phyloP scores from a whole-genome alignment of 2,797 vertebrate species.

The Hypotaenidia philippensis region DNA sequence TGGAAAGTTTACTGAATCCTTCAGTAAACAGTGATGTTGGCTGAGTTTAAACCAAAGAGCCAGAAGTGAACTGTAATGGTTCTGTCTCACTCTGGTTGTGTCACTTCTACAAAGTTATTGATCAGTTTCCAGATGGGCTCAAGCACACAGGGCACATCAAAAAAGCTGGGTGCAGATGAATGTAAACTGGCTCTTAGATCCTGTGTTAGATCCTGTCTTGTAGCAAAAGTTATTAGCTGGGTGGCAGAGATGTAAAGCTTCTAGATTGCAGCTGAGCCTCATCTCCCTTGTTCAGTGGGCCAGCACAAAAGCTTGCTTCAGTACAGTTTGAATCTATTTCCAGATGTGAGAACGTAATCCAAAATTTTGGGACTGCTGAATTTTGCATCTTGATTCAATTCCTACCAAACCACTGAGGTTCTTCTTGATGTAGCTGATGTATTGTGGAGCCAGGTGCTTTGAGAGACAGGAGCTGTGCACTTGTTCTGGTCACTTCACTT shows the following conservation, averaged over 20 bases:
- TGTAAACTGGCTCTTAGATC: rapidly evolving
- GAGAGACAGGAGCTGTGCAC: neutral
- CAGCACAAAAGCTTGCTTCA: neutral
- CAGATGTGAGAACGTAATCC: neutral
- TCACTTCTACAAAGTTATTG: neutral
- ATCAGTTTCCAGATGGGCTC: neutral
- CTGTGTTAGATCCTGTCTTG: neutral
- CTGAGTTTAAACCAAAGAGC: neutral
- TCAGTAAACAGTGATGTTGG: neutral
- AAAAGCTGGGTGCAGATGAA: neutral
- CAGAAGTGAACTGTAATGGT: neutral
- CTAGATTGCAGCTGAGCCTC: neutral
- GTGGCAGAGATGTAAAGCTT: neutral
- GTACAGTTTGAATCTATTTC: neutral
- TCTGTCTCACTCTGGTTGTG: neutral
- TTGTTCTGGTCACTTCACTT: neutral
- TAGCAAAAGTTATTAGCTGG: neutral
- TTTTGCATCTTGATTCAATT: neutral
- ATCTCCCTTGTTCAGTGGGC: neutral
- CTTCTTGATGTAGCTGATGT: neutral
- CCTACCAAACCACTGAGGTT: neutral
- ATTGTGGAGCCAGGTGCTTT: neutral
- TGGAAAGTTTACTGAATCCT: neutral
- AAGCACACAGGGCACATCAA: neutral
- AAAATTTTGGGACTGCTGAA: neutral